A percentile compares a stretch with the other conserved stretches of the same genome.
These are phyloP conservation scores for Dromius quadrimaculatus DNA, from an alignment of 2,888 invertebrate species.

Conservation along the genomic window DNA sequence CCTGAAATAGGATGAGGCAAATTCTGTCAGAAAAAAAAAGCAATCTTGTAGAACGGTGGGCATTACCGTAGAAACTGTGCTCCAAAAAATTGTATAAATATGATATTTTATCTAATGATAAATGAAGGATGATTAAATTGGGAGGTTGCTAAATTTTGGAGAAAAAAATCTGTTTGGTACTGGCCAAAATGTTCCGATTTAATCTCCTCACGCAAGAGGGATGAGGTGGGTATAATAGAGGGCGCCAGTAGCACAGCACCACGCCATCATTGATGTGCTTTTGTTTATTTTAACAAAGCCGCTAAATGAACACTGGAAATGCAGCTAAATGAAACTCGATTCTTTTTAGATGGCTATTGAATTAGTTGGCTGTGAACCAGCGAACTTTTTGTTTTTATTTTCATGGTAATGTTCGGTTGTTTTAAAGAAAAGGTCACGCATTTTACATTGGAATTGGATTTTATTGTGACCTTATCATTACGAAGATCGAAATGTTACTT, in stretches of 20 bases:
- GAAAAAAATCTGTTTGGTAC: too few relatives aligned
- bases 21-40: background rate
- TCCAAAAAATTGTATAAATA: too few relatives aligned
- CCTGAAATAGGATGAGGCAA: background rate
- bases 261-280: slow-evolving; percentile 39
- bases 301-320: slow-evolving; percentile 41
- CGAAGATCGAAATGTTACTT: too few relatives aligned
- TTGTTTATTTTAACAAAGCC: slow-evolving; percentile 51
- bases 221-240: background rate
- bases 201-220: background rate
- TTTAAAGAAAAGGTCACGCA: background rate
- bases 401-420: slow-evolving; percentile 16
- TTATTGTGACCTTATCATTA: slow-evolving; percentile 7
- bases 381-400: slow-evolving; percentile 17
- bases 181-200: too few relatives aligned
- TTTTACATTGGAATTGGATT: slow-evolving; percentile 2
- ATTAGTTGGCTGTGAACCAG: slow-evolving; percentile 27
- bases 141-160: too few relatives aligned
- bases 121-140: too few relatives aligned
- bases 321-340: slow-evolving; percentile 40
- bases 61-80: too few relatives aligned
- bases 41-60: background rate
- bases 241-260: slow-evolving; percentile 22
- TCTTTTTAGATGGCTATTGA: slow-evolving; percentile 42
- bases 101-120: too few relatives aligned